Evolutionary conservation across 1,140 invertebrate genomes (phyloP).

Genomic region (Proctacanthus coquilletti): DNA sequence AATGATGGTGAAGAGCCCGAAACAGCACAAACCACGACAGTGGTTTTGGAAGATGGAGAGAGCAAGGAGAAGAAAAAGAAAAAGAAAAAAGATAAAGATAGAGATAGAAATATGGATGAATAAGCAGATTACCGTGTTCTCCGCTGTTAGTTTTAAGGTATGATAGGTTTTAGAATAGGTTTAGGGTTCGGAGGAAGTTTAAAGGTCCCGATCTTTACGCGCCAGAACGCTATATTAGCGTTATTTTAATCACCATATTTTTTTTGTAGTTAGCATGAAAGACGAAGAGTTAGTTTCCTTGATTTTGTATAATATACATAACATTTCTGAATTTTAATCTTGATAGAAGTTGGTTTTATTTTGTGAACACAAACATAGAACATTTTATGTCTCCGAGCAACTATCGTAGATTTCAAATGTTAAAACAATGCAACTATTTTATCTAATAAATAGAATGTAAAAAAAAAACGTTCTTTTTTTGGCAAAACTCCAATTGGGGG

Average conservation of each 20-base stretch:
- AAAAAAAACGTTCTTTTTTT: too few species aligned
- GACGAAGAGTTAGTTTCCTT: too few species aligned
- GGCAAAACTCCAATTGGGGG: too few species aligned
- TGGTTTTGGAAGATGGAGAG: conserved; percentile 15
- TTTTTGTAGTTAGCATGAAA: conserved; percentile 4
- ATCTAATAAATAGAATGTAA: too few species aligned
- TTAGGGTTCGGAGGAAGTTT: neutral
- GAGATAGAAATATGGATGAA: conserved; percentile 32
- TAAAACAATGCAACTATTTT: too few species aligned
- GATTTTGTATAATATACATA: too few species aligned
- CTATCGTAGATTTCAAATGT: too few species aligned
- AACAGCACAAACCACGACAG: conserved; percentile 11
- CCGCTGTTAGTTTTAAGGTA: conserved; percentile 7
- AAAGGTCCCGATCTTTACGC: neutral
- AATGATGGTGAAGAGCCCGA: conserved; percentile 31
- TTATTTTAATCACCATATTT: neutral
- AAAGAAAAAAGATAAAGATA: conserved; percentile 55
- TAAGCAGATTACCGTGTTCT: too few species aligned
- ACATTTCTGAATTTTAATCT: too few species aligned
- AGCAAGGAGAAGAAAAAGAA: conserved; percentile 56
- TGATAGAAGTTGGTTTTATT: too few species aligned
- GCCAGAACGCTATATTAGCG: neutral
- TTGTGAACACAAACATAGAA: too few species aligned
- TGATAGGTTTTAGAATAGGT: neutral
- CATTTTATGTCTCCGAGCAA: too few species aligned